Conservation (phyloP, 2,113 vertebrate species). For the Nettapus auritus region DNA sequence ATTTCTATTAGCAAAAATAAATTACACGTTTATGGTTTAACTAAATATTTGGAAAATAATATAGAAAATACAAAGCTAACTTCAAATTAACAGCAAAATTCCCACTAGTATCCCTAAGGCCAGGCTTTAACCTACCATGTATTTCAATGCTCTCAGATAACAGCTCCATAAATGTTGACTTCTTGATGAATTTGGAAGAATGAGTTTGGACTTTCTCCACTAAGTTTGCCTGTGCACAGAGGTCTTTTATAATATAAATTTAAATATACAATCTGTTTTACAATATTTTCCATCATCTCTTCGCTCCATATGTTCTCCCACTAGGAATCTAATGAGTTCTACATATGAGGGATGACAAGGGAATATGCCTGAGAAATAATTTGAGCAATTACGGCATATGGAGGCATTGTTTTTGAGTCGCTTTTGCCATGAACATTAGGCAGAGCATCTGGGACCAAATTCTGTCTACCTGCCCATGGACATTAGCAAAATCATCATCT, state of each 20-base stretch:
- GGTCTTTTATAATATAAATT: conserved; percentile 64
- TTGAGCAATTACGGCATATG: conserved; percentile 69
- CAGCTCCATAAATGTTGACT: background rate
- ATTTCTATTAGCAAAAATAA: background rate
- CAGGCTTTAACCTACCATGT: background rate
- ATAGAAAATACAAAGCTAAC: background rate
- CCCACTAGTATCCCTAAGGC: background rate
- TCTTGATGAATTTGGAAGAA: background rate
- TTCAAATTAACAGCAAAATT: background rate
- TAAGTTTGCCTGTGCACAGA: conserved; percentile 37
- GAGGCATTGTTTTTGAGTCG: conserved; percentile 66
- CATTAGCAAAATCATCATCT: conserved; percentile 42
- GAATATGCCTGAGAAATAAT: conserved; percentile 72
- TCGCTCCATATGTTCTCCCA: conserved; percentile 76
- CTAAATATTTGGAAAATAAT: background rate
- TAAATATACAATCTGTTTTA: conserved; percentile 59
- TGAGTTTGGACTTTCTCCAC: conserved; percentile 9
- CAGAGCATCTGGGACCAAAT: conserved; percentile 61
- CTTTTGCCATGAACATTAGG: conserved; percentile 61
- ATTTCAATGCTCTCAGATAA: background rate
- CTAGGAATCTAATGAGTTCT: conserved; percentile 79
- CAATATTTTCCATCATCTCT: conserved; percentile 66
- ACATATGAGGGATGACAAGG: conserved; percentile 71
- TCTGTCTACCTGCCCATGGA: conserved; percentile 60
- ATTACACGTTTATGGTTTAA: background rate